Evolutionary conservation across 1,140 invertebrate species (phyloP).

Genomic region (Agrilus planipennis): DNA sequence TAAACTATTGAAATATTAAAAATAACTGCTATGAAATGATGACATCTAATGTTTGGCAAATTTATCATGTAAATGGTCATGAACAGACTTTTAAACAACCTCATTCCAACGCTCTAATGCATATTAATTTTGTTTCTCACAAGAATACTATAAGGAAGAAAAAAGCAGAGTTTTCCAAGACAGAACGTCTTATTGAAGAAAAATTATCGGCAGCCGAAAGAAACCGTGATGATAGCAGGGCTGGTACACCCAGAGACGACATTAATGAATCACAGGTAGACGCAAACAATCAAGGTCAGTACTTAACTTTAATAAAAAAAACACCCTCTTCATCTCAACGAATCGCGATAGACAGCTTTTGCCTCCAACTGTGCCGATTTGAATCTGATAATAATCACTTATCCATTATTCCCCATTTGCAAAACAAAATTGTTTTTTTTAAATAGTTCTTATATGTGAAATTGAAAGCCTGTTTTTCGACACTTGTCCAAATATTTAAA

Average conservation of each 20-base stretch:
- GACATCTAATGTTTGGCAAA: too few species aligned
- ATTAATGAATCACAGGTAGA: constrained; percentile 28
- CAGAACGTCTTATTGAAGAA: constrained; percentile 27
- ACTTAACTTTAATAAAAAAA: constrained; percentile 11
- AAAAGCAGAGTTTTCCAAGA: constrained; percentile 25
- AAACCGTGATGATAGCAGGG: constrained; percentile 16
- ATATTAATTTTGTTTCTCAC: too few species aligned
- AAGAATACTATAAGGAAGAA: constrained; percentile 25
- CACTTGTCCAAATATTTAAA: not conserved
- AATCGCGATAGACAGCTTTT: constrained; percentile 2
- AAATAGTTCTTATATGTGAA: not conserved
- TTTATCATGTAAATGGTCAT: too few species aligned
- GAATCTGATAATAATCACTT: too few species aligned
- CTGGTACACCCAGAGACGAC: constrained; percentile 18
- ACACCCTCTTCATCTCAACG: not conserved
- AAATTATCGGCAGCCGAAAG: constrained; percentile 21
- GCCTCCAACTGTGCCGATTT: not conserved
- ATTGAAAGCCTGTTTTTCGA: not conserved
- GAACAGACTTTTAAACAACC: too few species aligned
- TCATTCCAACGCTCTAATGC: too few species aligned
- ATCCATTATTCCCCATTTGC: too few species aligned
- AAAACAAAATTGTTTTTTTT: not conserved
- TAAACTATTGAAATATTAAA: too few species aligned
- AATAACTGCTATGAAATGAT: too few species aligned
- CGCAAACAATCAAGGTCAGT: constrained; percentile 28